Conservation (phyloP, 2,113 vertebrate genomes). For the Pelmatolapia mariae region DNA sequence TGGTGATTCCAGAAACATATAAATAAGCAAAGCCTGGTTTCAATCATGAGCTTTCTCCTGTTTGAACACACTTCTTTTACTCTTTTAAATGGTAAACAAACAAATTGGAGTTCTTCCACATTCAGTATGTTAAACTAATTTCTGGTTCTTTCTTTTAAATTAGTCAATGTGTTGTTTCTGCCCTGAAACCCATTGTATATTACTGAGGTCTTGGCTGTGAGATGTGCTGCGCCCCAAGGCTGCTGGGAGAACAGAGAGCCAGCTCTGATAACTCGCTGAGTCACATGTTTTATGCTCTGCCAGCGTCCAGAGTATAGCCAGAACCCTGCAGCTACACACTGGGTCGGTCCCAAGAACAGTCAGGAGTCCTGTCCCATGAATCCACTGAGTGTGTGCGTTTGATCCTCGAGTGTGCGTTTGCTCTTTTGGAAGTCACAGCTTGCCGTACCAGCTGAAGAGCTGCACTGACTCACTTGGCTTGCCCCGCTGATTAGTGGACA, state of each 20-base stretch:
- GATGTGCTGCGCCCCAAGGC: neutral
- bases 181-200: neutral
- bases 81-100: neutral
- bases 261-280: neutral
- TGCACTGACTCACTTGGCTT: neutral
- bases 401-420: neutral
- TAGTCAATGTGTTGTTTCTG: neutral
- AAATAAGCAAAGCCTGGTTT: neutral
- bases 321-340: conserved; percentile 2
- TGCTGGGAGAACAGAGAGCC: neutral
- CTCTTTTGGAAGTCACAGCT: neutral
- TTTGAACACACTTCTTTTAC: neutral
- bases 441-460: neutral
- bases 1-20: neutral
- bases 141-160: neutral
- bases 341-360: neutral
- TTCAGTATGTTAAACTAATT: neutral
- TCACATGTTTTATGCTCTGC: conserved; percentile 21
- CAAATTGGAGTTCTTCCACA: neutral
- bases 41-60: neutral
- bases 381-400: neutral
- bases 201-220: neutral
- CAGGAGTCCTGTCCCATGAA: conserved; percentile 14
- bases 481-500: neutral
- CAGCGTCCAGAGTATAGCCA: neutral